These are phyloP conservation scores for Noctilio leporinus DNA, from an alignment of 2,113 vertebrate species.

Conservation along the genomic window DNA sequence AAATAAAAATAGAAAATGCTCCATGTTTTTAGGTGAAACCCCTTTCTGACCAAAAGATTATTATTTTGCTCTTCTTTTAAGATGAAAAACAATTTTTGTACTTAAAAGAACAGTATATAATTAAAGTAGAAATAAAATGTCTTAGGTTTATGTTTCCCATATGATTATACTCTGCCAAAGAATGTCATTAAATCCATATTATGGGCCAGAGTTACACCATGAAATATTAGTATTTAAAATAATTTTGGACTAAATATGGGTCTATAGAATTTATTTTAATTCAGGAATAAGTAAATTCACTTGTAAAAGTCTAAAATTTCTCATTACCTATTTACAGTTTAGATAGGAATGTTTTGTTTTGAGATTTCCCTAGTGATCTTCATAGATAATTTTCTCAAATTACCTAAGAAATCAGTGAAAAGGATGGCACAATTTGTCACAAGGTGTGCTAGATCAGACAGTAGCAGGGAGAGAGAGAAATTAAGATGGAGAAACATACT, in stretches of 20 bases:
- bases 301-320: constrained; percentile 69
- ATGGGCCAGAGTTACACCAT: constrained; percentile 62
- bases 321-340: constrained; percentile 53
- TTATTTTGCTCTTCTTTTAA: constrained; percentile 41
- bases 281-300: constrained; percentile 52
- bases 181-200: constrained; percentile 72
- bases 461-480: neutral
- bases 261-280: constrained; percentile 59
- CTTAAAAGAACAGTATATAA: constrained; percentile 61
- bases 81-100: constrained; percentile 65
- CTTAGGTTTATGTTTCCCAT: constrained; percentile 55
- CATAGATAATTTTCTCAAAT: constrained; percentile 68
- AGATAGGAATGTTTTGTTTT: constrained; percentile 58
- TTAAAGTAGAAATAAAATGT: constrained; percentile 66
- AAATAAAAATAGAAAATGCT: constrained; percentile 49
- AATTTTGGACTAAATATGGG: constrained; percentile 49
- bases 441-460: neutral
- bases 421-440: neutral
- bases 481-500: neutral
- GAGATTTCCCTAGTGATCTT: constrained; percentile 48
- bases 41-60: constrained; percentile 34
- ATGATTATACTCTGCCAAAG: constrained; percentile 68
- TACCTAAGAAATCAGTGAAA: constrained; percentile 60
- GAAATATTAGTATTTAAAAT: constrained; percentile 72
- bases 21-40: constrained; percentile 32